Conservation (phyloP, 2,888 invertebrate genomes). For the Steinernema carpocapsae region DNA sequence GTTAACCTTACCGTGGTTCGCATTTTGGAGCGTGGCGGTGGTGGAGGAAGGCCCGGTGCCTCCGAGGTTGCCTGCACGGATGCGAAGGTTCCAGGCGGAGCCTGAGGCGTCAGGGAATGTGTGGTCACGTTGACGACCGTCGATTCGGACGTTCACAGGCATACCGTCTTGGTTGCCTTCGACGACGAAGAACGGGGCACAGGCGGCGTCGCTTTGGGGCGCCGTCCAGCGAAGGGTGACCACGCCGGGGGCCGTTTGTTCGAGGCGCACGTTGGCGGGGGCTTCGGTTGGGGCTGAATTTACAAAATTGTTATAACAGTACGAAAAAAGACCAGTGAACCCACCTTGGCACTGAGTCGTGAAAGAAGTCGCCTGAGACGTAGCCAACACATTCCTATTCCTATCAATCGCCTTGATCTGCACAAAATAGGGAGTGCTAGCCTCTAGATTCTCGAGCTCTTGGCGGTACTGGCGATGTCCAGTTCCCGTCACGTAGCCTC, state of each 20-base stretch:
- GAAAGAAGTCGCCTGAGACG: constrained; percentile 56
- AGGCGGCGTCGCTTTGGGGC: constrained; percentile 54
- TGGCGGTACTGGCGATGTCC: constrained; percentile 35
- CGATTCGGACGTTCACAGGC: constrained; percentile 47
- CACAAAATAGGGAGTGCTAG: constrained; percentile 54
- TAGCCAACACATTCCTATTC: constrained; percentile 49
- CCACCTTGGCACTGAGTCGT: constrained; percentile 58
- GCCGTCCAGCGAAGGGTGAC: constrained; percentile 52
- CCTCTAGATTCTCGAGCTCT: constrained; percentile 39
- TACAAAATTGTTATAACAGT: too few relatives aligned
- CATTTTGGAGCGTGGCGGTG: constrained; percentile 40
- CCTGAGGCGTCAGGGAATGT: constrained; percentile 49
- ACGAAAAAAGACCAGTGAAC: too few relatives aligned
- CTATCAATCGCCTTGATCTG: constrained; percentile 56
- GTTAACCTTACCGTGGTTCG: constrained; percentile 27
- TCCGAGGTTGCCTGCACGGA: constrained; percentile 57
- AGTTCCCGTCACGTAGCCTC: constrained; percentile 42
- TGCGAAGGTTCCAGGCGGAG: constrained; percentile 38
- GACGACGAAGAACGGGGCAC: constrained; percentile 63
- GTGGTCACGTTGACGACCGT: constrained; percentile 52
- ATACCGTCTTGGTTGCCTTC: constrained; percentile 57
- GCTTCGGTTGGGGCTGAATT: constrained; percentile 35
- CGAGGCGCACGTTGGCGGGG: constrained; percentile 43
- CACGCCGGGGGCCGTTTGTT: constrained; percentile 26
- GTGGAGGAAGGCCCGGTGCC: constrained; percentile 64